These are phyloP conservation scores for Nothoprocta pentlandii DNA, from an alignment of 2,113 vertebrate species.

Conservation along the genomic window DNA sequence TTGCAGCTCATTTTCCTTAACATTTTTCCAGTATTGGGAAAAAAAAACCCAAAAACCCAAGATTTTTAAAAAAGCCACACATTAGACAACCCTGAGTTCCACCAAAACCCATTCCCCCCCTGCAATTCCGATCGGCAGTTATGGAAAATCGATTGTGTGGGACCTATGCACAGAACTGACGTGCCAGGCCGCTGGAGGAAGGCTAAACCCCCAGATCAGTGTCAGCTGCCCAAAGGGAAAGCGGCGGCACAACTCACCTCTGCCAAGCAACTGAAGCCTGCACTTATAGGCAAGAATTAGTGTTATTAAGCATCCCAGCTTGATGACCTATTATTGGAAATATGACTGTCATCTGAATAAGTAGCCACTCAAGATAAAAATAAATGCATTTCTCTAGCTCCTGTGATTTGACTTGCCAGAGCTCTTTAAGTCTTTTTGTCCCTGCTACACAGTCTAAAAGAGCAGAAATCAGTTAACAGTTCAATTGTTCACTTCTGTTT, in stretches of 20 bases:
- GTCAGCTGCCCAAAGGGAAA: background rate
- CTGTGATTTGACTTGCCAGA: background rate
- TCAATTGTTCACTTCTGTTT: background rate
- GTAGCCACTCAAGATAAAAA: background rate
- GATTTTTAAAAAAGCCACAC: background rate
- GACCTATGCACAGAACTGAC: background rate
- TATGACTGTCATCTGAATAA: conserved; percentile 10
- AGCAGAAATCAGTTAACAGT: background rate
- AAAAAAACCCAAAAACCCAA: background rate
- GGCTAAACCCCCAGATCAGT: background rate
- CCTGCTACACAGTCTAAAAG: background rate
- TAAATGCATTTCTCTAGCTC: background rate
- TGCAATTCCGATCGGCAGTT: background rate
- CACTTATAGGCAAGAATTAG: background rate
- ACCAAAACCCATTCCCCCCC: background rate
- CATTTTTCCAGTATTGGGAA: background rate
- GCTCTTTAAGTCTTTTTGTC: background rate
- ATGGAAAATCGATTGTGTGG: background rate
- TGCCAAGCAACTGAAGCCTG: background rate
- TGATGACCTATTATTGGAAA: background rate
- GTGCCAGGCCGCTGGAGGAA: background rate
- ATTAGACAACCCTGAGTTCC: background rate
- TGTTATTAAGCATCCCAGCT: background rate
- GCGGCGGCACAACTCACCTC: background rate
- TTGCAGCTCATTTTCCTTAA: background rate